phyloP scores from a whole-genome alignment of 2,888 invertebrate genomes.

The Rhynchonema sp. region DNA sequence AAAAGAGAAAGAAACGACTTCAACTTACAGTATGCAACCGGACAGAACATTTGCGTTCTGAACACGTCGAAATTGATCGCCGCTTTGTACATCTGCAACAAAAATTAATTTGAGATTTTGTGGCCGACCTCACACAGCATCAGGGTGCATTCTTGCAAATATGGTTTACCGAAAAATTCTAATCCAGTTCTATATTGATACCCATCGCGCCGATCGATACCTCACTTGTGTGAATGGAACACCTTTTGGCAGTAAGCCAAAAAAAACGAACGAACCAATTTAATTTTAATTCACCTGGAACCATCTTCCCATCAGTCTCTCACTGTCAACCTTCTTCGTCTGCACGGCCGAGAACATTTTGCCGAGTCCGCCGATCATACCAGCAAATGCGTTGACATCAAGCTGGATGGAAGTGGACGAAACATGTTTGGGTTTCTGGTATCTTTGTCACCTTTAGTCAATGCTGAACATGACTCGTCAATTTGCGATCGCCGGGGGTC shows the following conservation, averaged over 20 bases:
- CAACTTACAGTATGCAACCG: conserved; percentile 25
- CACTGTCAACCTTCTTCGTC: conserved; percentile 23
- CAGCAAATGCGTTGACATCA: conserved; percentile 24
- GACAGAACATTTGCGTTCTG: conserved; percentile 27
- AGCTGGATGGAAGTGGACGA: too few relatives aligned
- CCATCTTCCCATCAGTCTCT: conserved; percentile 26
- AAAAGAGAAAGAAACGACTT: background rate
- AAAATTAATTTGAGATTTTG: background rate
- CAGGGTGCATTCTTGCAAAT: too few relatives aligned
- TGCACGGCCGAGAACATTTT: conserved; percentile 23
- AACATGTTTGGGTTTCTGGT: too few relatives aligned
- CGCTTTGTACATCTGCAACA: conserved; percentile 26
- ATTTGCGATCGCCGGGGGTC: too few relatives aligned
- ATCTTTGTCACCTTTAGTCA: too few relatives aligned
- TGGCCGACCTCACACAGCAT: background rate
- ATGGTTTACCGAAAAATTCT: too few relatives aligned
- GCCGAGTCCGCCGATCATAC: conserved; percentile 24
- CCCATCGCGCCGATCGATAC: too few relatives aligned
- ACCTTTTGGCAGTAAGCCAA: background rate
- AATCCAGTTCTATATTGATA: too few relatives aligned
- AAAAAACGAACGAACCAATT: background rate
- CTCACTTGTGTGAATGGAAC: too few relatives aligned
- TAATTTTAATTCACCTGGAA: conserved; percentile 13
- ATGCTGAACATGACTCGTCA: too few relatives aligned
- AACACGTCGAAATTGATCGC: conserved; percentile 28